A percentile compares a stretch with the other conserved stretches of the same genome.
Evolutionary conservation across 2,888 invertebrate species (phyloP).

Genomic region (Criorhina ranunculi): DNA sequence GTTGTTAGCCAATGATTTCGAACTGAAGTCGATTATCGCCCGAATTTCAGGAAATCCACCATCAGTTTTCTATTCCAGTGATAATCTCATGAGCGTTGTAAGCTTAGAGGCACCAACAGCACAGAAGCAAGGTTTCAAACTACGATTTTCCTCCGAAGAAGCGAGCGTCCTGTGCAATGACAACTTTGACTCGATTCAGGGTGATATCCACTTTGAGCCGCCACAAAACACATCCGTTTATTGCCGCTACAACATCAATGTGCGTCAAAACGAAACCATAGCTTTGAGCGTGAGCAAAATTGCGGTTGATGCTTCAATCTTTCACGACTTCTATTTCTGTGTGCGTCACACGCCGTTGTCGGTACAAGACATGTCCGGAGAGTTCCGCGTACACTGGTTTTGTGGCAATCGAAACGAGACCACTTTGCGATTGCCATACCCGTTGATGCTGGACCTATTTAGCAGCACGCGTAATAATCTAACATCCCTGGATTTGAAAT

Average conservation of each 20-base stretch:
- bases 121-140: constrained; percentile 89
- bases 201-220: constrained; percentile 66
- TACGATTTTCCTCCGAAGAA: constrained; percentile 88
- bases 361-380: constrained; percentile 72
- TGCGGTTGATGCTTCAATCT: constrained; percentile 30
- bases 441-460: constrained; percentile 78
- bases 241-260: constrained; percentile 79
- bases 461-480: constrained; percentile 78
- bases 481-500: constrained; percentile 84
- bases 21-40: constrained; percentile 79
- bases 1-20: constrained; percentile 86
- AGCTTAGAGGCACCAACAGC: constrained; percentile 86
- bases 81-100: constrained; percentile 87
- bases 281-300: constrained; percentile 78
- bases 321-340: constrained; percentile 48
- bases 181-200: constrained; percentile 27
- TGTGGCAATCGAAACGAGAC: constrained; percentile 78
- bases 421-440: constrained; percentile 79
- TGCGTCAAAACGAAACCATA: constrained; percentile 78
- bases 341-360: constrained; percentile 77
- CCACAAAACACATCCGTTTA: constrained; percentile 74
- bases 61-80: constrained; percentile 85
- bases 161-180: constrained; percentile 81
- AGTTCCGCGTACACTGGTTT: constrained; percentile 77
- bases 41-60: constrained; percentile 77